Evolutionary conservation across 2,113 vertebrate genomes (phyloP), one percentile per base, ranked within the genome.

Genomic region (Sylvietta virens): DNA sequence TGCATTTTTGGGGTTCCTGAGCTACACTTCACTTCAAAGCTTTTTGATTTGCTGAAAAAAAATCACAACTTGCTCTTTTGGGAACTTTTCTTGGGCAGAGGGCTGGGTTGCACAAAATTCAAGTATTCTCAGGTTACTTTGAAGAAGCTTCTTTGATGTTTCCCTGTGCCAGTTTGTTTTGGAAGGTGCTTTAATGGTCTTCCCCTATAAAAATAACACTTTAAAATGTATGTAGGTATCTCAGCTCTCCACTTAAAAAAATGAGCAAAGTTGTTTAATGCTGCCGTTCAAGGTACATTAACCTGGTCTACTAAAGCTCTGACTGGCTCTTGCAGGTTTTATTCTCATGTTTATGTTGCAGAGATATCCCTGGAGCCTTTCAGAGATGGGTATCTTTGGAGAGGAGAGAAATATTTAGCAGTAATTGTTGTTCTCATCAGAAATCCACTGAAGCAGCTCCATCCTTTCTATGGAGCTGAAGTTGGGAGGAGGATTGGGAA

Each of bases 281-380:
- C 81, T 91, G 94, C 86, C 0, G 39, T 97, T 96, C 95, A 96
- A 96, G 96, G 94, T 97, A 95, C 95, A 97, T 97, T 97, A 97
- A 96, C 95, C 90, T 96, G 95, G 86, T 89, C 92, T 93, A 5
- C 83, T 85, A 57, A 91, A 96, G 92, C 91, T 97, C 81, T 91
- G 80, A 88, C 58, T 96, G 87, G 85, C 83, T 96, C 86, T 95
- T 73, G 90, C 92, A 69, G 91, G 74, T 94, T 96, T 96, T 95
- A 96, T 94, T 94, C 94, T 87, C 21, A 7, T 94, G 72, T 94
- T 97, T 97, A 91, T 95, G 91, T 92, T 94, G 93, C 73, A 62
- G 94, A 90, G 78, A 72, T 57, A 33, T 96, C 95, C 95, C 95
- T 78, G 89, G 93, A 96, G 96, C 83, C 77, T 82, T 92, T 67